Conservation (phyloP, 2,113 vertebrate species). For the Rhodinocichla rosea region DNA sequence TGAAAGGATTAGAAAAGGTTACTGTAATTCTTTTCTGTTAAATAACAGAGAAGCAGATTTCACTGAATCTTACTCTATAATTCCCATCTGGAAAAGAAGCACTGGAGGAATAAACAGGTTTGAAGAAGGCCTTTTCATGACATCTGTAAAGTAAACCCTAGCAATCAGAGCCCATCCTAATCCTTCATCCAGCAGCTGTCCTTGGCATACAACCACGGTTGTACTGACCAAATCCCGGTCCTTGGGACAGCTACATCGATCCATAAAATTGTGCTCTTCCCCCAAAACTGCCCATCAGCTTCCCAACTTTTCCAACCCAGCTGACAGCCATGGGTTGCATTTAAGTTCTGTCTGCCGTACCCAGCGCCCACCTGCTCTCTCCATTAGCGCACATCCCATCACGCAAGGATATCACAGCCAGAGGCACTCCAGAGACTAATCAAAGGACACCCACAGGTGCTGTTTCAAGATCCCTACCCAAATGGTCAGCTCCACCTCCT, state of each 20-base stretch:
- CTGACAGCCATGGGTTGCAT: neutral
- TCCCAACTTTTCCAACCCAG: neutral
- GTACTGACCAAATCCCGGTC: neutral
- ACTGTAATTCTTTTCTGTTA: slow-evolving; percentile 73
- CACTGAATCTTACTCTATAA: slow-evolving; percentile 74
- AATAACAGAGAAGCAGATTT: slow-evolving; percentile 94
- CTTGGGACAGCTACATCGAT: neutral
- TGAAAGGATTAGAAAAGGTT: slow-evolving; percentile 86
- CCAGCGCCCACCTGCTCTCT: neutral
- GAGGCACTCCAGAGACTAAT: fast-evolving
- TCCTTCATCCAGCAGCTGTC: slow-evolving; percentile 54
- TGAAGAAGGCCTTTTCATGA: slow-evolving; percentile 61
- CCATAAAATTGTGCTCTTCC: neutral
- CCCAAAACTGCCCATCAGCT: neutral
- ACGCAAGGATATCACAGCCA: fast-evolving
- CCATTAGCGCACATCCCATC: fast-evolving
- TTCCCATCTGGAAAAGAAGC: slow-evolving; percentile 78
- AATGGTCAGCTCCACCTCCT: neutral
- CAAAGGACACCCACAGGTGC: neutral
- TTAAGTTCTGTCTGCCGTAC: fast-evolving
- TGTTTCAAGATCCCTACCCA: fast-evolving
- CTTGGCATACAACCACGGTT: neutral
- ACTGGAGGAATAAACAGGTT: slow-evolving; percentile 60
- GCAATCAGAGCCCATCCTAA: slow-evolving; percentile 54
- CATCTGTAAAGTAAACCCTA: slow-evolving; percentile 67